Conservation (phyloP, 2,797 vertebrate genomes). For the Myotis pilosus region DNA sequence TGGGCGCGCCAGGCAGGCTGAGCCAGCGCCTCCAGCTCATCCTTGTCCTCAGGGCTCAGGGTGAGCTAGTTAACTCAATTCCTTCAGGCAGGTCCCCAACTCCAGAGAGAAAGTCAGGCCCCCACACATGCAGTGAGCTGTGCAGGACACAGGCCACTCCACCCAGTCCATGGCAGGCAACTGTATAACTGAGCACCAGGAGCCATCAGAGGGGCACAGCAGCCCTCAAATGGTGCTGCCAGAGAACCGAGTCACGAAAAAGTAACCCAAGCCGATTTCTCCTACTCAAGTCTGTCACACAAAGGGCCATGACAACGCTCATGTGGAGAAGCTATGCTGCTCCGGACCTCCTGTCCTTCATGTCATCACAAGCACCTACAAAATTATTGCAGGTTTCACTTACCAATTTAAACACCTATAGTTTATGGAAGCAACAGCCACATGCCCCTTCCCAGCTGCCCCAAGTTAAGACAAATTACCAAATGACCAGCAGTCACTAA, state of each 20-base stretch:
- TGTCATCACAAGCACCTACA: not conserved
- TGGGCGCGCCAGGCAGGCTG: not conserved
- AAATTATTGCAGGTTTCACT: not conserved
- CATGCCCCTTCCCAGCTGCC: not conserved
- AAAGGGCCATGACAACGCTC: not conserved
- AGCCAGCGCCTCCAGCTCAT: not conserved
- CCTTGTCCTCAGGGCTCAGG: not conserved
- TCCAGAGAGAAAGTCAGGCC: not conserved
- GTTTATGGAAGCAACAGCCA: not conserved
- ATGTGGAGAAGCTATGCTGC: not conserved
- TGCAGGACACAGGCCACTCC: not conserved
- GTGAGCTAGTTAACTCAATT: not conserved
- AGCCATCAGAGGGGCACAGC: not conserved
- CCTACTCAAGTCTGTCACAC: not conserved
- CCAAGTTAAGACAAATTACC: constrained; percentile 1
- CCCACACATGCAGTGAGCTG: not conserved
- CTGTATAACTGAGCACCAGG: not conserved
- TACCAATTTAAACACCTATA: not conserved
- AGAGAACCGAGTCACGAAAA: not conserved
- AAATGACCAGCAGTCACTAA: not conserved
- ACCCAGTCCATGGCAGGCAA: not conserved
- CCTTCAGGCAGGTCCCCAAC: not conserved
- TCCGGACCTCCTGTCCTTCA: not conserved
- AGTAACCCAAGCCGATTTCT: not conserved
- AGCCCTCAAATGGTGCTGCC: not conserved